Evolutionary conservation across 2,888 invertebrate species (phyloP).

Genomic region (Adineta ricciae): DNA sequence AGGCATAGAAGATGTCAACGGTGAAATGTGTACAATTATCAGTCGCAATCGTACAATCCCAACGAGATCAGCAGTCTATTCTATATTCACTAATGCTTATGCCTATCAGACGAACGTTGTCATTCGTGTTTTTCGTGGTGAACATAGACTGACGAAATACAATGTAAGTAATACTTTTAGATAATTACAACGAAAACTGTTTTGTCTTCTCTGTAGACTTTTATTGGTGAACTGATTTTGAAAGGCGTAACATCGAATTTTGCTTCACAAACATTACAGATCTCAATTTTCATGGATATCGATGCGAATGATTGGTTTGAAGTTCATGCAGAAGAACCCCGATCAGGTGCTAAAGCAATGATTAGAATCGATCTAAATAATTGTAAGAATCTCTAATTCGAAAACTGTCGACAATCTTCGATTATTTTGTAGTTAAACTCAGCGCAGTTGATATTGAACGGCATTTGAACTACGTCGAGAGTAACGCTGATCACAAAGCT

Average conservation of each 20-base stretch:
- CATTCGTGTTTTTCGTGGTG: background rate
- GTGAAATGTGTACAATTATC: background rate
- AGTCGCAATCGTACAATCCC: background rate
- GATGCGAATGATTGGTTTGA: background rate
- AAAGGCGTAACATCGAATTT: background rate
- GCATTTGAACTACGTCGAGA: background rate
- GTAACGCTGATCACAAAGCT: background rate
- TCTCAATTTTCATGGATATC: background rate
- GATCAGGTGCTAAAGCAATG: background rate
- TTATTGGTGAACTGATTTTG: background rate
- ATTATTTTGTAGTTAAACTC: background rate
- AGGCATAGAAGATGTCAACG: background rate
- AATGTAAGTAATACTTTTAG: background rate
- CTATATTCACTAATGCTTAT: background rate
- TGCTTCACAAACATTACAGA: background rate
- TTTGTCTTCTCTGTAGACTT: background rate
- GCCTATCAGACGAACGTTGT: background rate
- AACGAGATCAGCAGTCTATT: background rate
- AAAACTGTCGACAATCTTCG: too few relatives aligned
- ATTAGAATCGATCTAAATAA: background rate
- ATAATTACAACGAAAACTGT: background rate
- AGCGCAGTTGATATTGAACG: background rate
- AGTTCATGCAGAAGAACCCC: background rate
- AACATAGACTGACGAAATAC: conserved; percentile 14
- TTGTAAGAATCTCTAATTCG: background rate